Evolutionary conservation across 30 jellyfish, hydroid and myxozoan species (phyloP).

Genomic region (Aurelia aurita): DNA sequence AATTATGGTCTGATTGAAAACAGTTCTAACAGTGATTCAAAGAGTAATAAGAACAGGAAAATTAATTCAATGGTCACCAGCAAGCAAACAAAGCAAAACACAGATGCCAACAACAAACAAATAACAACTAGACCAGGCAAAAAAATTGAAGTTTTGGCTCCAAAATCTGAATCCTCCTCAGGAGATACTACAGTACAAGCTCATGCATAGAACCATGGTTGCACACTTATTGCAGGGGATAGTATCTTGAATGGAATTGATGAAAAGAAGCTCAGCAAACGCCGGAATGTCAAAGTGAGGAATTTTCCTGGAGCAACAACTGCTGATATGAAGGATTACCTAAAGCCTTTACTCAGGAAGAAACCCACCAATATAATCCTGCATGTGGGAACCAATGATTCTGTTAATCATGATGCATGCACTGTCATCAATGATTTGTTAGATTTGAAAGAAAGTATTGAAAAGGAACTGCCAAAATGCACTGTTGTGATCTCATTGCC

Average conservation of each 20-base stretch:
- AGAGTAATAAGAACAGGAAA: no score
- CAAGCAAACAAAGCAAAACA: no score
- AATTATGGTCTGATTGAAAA: no score
- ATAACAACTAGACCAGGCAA: no score
- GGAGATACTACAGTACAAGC: no score
- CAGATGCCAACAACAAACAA: no score
- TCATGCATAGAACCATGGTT: constrained; percentile 1
- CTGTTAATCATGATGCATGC: constrained; percentile 15
- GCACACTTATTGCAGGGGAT: constrained; percentile 18
- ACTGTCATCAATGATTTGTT: neutral
- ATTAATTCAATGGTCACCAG: no score
- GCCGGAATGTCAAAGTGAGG: neutral
- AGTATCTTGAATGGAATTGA: constrained; percentile 21
- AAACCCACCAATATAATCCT: constrained; percentile 14
- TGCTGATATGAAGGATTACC: no score
- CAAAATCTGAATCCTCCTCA: no score
- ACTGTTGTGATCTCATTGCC: constrained; percentile 23
- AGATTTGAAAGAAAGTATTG: constrained; percentile 5
- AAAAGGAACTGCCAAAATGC: constrained; percentile 20
- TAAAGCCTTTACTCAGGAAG: neutral
- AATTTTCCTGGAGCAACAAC: constrained; percentile 31
- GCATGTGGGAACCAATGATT: constrained; percentile 18
- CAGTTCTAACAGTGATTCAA: no score
- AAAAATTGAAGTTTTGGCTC: no score
- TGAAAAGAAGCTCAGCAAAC: constrained; percentile 1